Evolutionary conservation across 1,140 invertebrate genomes (phyloP).

Genomic region (Ceratosolen fusciceps): DNA sequence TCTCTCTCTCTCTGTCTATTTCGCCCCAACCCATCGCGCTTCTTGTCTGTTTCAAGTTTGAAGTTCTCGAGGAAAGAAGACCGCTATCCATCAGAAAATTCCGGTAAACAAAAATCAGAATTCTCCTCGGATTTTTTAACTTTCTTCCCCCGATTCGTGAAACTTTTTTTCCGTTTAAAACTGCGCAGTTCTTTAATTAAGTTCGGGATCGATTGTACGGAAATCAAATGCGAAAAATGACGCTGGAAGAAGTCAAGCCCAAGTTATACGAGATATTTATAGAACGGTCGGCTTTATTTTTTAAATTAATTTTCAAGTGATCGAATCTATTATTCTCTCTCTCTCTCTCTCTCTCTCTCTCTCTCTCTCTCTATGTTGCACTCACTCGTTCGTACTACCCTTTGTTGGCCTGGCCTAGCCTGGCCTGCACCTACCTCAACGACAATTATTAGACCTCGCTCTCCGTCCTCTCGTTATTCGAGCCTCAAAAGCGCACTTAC

Average conservation of each 20-base stretch:
- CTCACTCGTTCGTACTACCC: neutral
- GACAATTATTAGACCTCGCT: neutral
- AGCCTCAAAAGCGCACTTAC: neutral
- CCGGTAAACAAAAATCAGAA: conserved; percentile 2
- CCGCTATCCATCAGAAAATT: neutral
- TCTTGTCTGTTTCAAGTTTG: conserved; percentile 8
- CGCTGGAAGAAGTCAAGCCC: neutral
- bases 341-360: too few species aligned
- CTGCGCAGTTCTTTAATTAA: conserved; percentile 9
- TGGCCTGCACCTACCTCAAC: neutral
- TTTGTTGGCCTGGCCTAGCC: too few species aligned
- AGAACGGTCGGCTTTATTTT: neutral
- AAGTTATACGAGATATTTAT: conserved; percentile 1
- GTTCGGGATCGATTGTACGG: neutral
- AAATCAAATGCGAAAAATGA: conserved; percentile 9
- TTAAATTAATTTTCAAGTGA: neutral
- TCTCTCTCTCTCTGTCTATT: too few species aligned
- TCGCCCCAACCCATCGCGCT: too few species aligned
- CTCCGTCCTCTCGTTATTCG: neutral
- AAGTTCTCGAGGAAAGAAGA: neutral
- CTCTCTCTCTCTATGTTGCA: too few species aligned
- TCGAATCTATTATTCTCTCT: too few species aligned
- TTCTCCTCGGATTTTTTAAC: neutral
- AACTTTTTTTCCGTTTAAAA: neutral
- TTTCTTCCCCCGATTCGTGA: neutral